Evolutionary conservation across 1,140 invertebrate genomes (phyloP).

Genomic region (Neoseiulus cucumeris): DNA sequence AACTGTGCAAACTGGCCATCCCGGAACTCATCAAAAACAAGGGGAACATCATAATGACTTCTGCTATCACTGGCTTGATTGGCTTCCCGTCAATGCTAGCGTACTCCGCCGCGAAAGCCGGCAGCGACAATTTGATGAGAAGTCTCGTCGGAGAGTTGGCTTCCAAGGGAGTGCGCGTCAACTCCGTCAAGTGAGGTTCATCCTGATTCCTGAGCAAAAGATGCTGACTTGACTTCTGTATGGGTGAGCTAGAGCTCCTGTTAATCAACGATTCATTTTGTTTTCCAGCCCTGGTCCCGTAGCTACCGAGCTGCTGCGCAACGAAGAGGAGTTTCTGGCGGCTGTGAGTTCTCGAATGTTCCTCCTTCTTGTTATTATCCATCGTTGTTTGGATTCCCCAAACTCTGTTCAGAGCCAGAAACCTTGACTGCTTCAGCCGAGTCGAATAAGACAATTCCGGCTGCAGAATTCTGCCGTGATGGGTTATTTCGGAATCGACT

Average conservation of each 20-base stretch:
- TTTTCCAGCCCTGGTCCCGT: not conserved
- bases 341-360: no score
- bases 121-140: not conserved
- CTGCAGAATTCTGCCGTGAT: no score
- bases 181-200: not conserved
- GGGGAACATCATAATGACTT: not conserved
- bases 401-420: no score
- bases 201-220: not conserved
- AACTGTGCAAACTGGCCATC: not conserved
- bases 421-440: no score
- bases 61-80: not conserved
- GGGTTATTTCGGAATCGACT: no score
- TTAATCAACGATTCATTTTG: not conserved
- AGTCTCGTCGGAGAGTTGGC: not conserved
- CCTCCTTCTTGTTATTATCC: no score
- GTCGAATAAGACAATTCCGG: no score
- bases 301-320: not conserved
- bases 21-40: not conserved
- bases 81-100: not conserved
- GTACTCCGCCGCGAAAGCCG: not conserved
- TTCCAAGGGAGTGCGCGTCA: not conserved
- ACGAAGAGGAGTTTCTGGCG: not conserved
- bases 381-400: no score
- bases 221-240: not conserved
- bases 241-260: not conserved